These are phyloP conservation scores for Ochotona princeps DNA, from an alignment of 2,113 vertebrate genomes.

Conservation along the genomic window DNA sequence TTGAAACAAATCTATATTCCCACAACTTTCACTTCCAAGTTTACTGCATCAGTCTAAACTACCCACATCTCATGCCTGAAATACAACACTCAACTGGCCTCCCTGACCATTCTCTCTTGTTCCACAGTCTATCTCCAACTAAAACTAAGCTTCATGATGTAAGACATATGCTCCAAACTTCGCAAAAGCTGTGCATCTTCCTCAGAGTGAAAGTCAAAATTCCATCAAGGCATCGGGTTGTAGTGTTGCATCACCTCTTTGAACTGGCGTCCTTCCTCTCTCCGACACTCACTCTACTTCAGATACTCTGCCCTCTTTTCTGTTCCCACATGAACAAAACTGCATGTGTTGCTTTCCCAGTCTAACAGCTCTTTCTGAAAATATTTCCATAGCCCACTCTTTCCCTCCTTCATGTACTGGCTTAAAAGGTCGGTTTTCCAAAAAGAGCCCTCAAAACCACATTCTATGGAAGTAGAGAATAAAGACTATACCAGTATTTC, in stretches of 20 bases:
- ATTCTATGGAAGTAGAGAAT: not conserved
- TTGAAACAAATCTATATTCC: not conserved
- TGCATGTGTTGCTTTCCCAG: rapidly evolving
- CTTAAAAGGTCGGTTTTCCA: not conserved
- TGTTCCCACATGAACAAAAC: not conserved
- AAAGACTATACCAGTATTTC: not conserved
- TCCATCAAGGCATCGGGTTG: not conserved
- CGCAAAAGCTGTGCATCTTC: not conserved
- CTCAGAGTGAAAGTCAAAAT: not conserved
- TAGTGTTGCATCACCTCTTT: not conserved
- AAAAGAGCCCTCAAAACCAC: not conserved
- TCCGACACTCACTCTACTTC: not conserved
- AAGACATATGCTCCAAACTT: not conserved
- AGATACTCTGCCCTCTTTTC: not conserved
- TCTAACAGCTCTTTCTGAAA: not conserved
- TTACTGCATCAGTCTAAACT: not conserved
- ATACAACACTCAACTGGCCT: not conserved
- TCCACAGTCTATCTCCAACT: not conserved
- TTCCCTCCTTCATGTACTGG: no score
- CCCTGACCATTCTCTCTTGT: not conserved
- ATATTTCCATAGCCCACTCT: no score
- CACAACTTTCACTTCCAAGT: not conserved
- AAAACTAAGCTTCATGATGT: not conserved
- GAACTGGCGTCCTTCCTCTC: not conserved
- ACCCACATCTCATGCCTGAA: not conserved